Evolutionary conservation across 2,113 vertebrate species (phyloP).

Genomic region (Sus scrofa): T2T-Sscrofa CM000827.6:104776001-104776500

Average conservation of each 20-base stretch:
- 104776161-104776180: background rate
- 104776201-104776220: background rate
- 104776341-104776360: background rate
- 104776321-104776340: background rate
- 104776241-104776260: background rate
- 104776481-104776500: background rate
- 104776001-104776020: background rate
- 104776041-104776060: background rate
- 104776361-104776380: background rate
- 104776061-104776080: background rate
- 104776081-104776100: background rate
- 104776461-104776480: background rate
- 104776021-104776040: background rate
- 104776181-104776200: conserved; percentile 19
- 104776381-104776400: background rate
- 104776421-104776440: background rate
- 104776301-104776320: background rate
- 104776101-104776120: background rate
- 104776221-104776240: conserved; percentile 19
- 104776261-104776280: background rate
- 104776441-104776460: background rate
- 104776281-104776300: background rate
- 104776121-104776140: background rate
- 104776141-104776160: background rate
- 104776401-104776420: background rate